phyloP scores from a whole-genome alignment of 1,140 invertebrate species.

The Drosophila burlai region DNA sequence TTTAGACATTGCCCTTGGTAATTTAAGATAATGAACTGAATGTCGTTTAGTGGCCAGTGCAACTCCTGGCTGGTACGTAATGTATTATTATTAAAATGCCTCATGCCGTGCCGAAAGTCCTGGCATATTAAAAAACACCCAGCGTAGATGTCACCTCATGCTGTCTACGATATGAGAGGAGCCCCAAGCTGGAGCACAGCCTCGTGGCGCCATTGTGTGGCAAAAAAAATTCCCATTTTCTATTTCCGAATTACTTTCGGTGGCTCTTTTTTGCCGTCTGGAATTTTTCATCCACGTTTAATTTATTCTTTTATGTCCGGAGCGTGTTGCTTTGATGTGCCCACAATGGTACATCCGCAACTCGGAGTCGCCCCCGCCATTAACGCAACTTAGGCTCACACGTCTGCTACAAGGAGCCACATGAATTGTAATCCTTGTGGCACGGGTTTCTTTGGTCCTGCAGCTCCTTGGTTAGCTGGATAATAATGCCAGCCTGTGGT shows the following conservation, averaged over 20 bases:
- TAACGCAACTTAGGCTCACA: slow-evolving; percentile 26
- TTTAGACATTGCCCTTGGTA: slow-evolving; percentile 26
- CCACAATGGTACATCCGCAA: slow-evolving; percentile 26
- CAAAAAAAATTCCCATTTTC: slow-evolving; percentile 9
- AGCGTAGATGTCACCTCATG: slow-evolving; percentile 43
- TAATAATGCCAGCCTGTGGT: neutral
- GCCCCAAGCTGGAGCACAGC: neutral
- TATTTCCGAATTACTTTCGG: slow-evolving; percentile 23
- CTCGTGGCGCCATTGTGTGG: slow-evolving; percentile 23
- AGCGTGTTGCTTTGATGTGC: slow-evolving; percentile 46
- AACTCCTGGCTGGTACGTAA: slow-evolving; percentile 23
- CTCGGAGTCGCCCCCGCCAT: slow-evolving; percentile 4
- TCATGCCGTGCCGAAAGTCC: slow-evolving; percentile 39
- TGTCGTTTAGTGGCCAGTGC: slow-evolving; percentile 2
- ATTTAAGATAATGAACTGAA: slow-evolving; percentile 49
- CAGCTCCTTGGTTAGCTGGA: neutral
- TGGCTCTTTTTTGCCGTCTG: neutral
- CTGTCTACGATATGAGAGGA: slow-evolving; percentile 7
- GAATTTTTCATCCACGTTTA: slow-evolving; percentile 30
- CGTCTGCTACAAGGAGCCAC: slow-evolving; percentile 17
- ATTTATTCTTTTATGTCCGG: slow-evolving; percentile 44
- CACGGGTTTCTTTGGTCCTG: slow-evolving; percentile 1
- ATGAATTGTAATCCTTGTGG: slow-evolving; percentile 20
- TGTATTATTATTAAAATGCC: slow-evolving; percentile 62
- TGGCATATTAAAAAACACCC: slow-evolving; percentile 64